Conservation (phyloP, 2,113 vertebrate genomes). For the Rhizomys pruinosus region DNA sequence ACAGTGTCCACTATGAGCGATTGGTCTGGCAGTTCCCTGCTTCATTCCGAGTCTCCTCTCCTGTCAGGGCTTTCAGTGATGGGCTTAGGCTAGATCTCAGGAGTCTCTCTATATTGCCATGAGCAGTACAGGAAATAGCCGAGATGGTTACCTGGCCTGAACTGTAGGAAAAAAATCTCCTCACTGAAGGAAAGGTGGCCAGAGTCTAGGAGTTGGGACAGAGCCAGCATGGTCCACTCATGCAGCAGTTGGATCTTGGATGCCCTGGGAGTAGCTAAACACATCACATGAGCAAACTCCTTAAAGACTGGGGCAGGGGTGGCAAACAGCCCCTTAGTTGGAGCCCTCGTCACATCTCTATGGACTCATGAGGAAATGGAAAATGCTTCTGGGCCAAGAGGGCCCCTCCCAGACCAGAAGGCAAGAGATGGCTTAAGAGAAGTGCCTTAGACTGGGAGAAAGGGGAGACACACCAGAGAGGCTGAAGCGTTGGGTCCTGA, state of each 20-base stretch:
- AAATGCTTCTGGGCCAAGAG: neutral
- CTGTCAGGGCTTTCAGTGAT: neutral
- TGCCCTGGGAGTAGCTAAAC: neutral
- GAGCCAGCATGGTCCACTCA: neutral
- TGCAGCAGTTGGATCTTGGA: neutral
- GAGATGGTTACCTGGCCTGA: neutral
- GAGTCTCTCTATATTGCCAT: neutral
- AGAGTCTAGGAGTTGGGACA: neutral
- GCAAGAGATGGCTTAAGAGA: neutral
- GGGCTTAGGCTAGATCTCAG: neutral
- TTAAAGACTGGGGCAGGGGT: neutral
- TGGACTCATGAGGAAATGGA: neutral
- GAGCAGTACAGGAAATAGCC: fast-evolving
- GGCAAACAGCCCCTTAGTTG: neutral
- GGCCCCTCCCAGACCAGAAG: neutral
- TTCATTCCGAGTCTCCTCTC: neutral
- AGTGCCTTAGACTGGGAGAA: neutral
- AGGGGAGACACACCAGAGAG: neutral
- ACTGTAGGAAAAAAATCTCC: neutral
- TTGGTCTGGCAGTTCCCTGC: neutral
- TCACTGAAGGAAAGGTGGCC: neutral
- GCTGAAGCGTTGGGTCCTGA: neutral
- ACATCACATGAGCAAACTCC: neutral
- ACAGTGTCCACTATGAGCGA: fast-evolving
- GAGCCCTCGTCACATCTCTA: neutral